phyloP scores from a whole-genome alignment of 2,888 invertebrate genomes.

The Troides helena region DNA sequence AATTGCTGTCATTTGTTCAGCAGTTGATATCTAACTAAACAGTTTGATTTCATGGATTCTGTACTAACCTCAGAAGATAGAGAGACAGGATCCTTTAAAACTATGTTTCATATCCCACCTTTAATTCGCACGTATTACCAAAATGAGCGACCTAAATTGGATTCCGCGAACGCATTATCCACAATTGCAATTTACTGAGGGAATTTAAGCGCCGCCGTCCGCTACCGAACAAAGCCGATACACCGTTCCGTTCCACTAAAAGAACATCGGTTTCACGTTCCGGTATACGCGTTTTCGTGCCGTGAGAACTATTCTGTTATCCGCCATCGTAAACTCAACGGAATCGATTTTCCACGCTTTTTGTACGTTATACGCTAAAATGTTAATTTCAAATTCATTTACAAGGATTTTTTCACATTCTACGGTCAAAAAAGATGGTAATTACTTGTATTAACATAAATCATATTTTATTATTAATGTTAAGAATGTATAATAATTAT shows the following conservation, averaged over 20 bases:
- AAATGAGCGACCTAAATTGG: conserved; percentile 35
- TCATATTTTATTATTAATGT: neutral
- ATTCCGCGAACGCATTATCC: conserved; percentile 49
- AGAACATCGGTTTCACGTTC: conserved; percentile 41
- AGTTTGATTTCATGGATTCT: too few species aligned
- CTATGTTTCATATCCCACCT: conserved; percentile 3
- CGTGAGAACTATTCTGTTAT: conserved; percentile 48
- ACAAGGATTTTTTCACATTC: neutral
- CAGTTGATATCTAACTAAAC: too few species aligned
- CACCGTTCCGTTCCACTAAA: conserved; percentile 25
- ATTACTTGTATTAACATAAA: neutral
- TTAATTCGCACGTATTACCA: conserved; percentile 14
- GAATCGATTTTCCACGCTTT: conserved; percentile 23
- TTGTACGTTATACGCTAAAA: conserved; percentile 9
- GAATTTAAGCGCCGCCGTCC: conserved; percentile 48
- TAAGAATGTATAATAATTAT: too few species aligned
- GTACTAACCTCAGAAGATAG: too few species aligned
- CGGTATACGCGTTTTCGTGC: conserved; percentile 46
- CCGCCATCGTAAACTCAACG: conserved; percentile 3
- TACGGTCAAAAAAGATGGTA: neutral
- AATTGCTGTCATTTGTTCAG: too few species aligned
- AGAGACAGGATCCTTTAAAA: neutral
- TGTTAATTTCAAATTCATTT: conserved; percentile 11
- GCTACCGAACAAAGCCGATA: conserved; percentile 44
- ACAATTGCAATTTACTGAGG: conserved; percentile 49